Evolutionary conservation across 2,797 vertebrate species (phyloP), one percentile per base, ranked within the genome.

Genomic region (Avahi laniger): DNA sequence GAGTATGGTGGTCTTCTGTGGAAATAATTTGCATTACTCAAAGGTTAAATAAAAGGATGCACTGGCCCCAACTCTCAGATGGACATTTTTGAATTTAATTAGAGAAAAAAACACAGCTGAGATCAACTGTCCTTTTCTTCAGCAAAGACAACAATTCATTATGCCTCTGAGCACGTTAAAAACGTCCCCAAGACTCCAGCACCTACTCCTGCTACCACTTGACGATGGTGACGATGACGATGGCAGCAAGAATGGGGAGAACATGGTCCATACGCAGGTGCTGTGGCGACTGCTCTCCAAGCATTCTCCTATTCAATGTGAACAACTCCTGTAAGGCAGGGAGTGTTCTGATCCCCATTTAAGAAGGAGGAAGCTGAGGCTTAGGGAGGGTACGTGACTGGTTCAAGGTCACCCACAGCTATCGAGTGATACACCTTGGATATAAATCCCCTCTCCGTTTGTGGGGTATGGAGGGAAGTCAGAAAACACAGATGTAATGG

Each of bases 181-280:
- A 33, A 30, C n/a, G 3, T 30, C 20, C 24, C 52, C 5, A 3
- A 35, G 78, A 54, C 22, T 15, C 52, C 33, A 12, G 28, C 14
- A 14, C 75, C 15, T 0, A 0, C 11, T 18, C 3, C n/a, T 17
- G 1, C 24, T 33, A 2, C 76, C 35, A 75, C 30, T 4, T 4
- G 38, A 5, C 38, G 48, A 11, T 10, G n/a, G 3, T 5, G 33
- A 1, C 33, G 35, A 11, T 20, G 38, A 22, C 24, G 14, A 38
- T 3, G 20, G 7, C 13, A 17, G 9, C 12, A 6, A 6, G 8
- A 33, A 4, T 7, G 4, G 41, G 5, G 28, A 83, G 46, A 61
- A 33, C 26, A 24, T 75, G 54, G 70, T 48, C 28, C 46, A 76
- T 7, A 20, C 5, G n/a, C 41, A 30, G 87, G 70, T 15, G 2